Evolutionary conservation across 2,888 invertebrate species (phyloP).

Genomic region (Hypomecis atomaria): DNA sequence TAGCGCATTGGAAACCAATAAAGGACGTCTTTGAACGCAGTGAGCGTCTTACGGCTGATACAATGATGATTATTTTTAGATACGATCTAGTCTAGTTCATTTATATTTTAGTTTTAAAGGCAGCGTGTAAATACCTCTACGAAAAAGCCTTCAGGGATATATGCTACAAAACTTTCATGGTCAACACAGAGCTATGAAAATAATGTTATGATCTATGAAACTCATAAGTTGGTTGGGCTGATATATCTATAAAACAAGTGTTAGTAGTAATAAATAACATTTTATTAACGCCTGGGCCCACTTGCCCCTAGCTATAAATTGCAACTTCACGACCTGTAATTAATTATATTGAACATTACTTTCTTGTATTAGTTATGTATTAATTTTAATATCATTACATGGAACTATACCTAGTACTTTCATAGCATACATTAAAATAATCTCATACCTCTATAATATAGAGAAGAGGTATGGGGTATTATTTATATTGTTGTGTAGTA

Average conservation of each 20-base stretch:
- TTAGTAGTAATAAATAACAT: slow-evolving; percentile 33
- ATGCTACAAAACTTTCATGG: background rate
- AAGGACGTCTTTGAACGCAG: too few species aligned
- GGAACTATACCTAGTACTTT: background rate
- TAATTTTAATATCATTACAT: background rate
- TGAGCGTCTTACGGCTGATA: too few species aligned
- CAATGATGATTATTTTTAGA: too few species aligned
- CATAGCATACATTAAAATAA: background rate
- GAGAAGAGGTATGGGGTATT: too few species aligned
- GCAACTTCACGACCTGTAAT: slow-evolving; percentile 47
- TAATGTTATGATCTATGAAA: slow-evolving; percentile 3
- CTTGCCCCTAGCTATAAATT: slow-evolving; percentile 43
- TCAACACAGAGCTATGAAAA: background rate
- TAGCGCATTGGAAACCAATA: too few species aligned
- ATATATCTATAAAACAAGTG: slow-evolving; percentile 18
- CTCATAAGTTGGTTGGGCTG: slow-evolving; percentile 5
- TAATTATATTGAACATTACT: slow-evolving; percentile 36
- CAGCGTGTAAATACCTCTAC: too few species aligned
- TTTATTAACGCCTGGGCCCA: slow-evolving; percentile 37
- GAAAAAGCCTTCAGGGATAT: too few species aligned
- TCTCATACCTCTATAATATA: background rate
- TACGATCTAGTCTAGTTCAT: too few species aligned
- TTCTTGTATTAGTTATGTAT: slow-evolving; percentile 1
- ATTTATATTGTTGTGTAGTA: too few species aligned
- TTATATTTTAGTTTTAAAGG: too few species aligned